Base-by-base conservation (phyloP, 2,797 vertebrate genomes). In the Jordanella pulchra region DNA sequence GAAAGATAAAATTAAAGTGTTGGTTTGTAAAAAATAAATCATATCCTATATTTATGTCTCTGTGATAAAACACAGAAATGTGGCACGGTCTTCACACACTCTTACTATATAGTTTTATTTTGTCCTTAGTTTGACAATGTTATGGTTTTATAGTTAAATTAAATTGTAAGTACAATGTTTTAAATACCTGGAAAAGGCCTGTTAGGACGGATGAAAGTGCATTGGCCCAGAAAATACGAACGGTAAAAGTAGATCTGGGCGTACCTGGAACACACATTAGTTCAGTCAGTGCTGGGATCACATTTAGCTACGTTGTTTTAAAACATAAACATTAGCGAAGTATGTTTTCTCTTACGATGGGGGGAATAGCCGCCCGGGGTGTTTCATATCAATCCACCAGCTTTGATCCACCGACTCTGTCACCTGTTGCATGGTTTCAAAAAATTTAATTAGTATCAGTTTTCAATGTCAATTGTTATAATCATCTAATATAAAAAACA, bases 351-450 rank as follows among this genome's bases (percentile, higher is more conserved):
- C 91, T 91, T 86, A 95, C 94, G 63, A 75, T 54, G 86, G 47
- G 4, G 92, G 90, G 63, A 90, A 74, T n/a, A 84, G 27, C 13
- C 21, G 75, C 1, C 65, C 51, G 5, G 77, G 74, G 2, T 89
- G 70, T 15, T 21, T 75, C 65, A 93, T 15, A n/a, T 93, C 74
- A 4, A 91, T 23, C 94, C 94, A 95, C 94, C 94, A 95, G 68
- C 27, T 81, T 54, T 85, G 65, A 17, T 18, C 55, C 0, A 3
- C 0, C n/a, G 78, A 48, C 14, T 0, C 32, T 4, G 83, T 82
- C 7, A 78, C 13, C 89, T 93, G 71, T 89, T 83, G 10, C 66
- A 67, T 76, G 78, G 14, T n/a, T 28, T 51, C 74, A 35, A 78
- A 21, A 21, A 48, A 4, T 23, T 25, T 35, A 54, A 25, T 42